Percentiles rank a stretch among this genome's conserved stretches.
Conservation (phyloP, 2,113 vertebrate species). For the Stigmatopora nigra region DNA sequence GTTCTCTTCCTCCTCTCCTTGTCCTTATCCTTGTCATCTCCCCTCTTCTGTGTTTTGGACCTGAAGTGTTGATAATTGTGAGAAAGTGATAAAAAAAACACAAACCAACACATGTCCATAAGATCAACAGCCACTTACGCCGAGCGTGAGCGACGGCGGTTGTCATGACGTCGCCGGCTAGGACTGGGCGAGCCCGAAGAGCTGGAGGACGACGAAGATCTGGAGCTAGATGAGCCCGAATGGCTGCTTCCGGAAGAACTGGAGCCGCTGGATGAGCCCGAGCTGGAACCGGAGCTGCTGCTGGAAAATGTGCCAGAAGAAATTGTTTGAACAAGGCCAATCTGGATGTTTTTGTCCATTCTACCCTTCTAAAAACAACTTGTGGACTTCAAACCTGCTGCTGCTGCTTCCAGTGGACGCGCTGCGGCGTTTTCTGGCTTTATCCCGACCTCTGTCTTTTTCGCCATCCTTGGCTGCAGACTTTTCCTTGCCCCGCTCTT, state of each 20-base stretch:
- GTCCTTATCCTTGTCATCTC: constrained; percentile 87
- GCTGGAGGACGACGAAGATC: constrained; percentile 90
- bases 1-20: constrained; percentile 90
- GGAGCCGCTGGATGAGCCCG: constrained; percentile 91
- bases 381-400: constrained; percentile 69
- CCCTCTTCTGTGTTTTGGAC: constrained; percentile 91
- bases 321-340: not conserved
- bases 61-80: constrained; percentile 46
- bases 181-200: constrained; percentile 92
- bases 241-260: constrained; percentile 92
- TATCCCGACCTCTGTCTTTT: constrained; percentile 89
- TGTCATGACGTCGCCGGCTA: constrained; percentile 85
- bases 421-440: constrained; percentile 84
- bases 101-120: too few relatives aligned
- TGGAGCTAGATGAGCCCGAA: constrained; percentile 89
- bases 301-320: constrained; percentile 63
- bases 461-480: constrained; percentile 80
- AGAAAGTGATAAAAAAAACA: too few relatives aligned
- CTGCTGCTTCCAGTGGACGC: constrained; percentile 88
- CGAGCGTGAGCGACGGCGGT: constrained; percentile 86
- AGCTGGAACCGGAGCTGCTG: constrained; percentile 93
- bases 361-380: not conserved
- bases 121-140: constrained; percentile 71
- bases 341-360: not conserved
- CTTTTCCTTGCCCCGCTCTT: constrained; percentile 93